Evolutionary conservation across 2,113 vertebrate genomes (phyloP), one percentile per base, ranked within the genome.

Genomic region (Pterocles orientalis): DNA sequence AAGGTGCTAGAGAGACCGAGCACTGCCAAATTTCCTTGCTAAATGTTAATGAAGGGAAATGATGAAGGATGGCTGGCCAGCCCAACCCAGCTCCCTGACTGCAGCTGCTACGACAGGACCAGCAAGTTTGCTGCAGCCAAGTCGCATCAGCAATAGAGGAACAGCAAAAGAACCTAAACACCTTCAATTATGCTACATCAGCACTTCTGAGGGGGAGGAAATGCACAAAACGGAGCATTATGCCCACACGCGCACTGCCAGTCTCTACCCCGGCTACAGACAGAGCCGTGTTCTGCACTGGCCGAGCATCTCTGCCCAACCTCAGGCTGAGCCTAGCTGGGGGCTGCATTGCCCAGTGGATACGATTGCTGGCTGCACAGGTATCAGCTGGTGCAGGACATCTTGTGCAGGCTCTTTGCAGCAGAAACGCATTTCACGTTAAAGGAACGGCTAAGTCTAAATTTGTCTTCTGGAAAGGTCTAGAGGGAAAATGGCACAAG

Each of bases 381-480:
- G 6, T 24, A 26, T 8, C 82, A 31, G 76, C 77, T 84, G 58
- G 26, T 31, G 34, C 10, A 66, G 66, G 71, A 65, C 54, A 61
- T 34, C 71, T 82, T 12, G 13, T 12, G 73, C 47, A 61, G 69
- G 36, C 36, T 85, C 33, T 83, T 33, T 82, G 77, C 90, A 90
- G 88, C 34, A 85, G 61, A 58, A 87, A 25, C 17, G 8, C 6
- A 7, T 39, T 84, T 61, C 10, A 4, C 3, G 10, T 19, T 80
- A 50, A 77, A 92, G 83, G 20, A 95, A 25, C 3, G 2, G 16
- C 36, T 58, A 3, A 4, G 2, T 36, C 88, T 90, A 66, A 73
- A 78, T 81, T 78, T 92, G 36, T 54, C 85, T 83, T 43, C 61
- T 47, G 34, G 69, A 88, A 75, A 86, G 33, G 69, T 88, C 94